phyloP scores from a whole-genome alignment of 2,888 invertebrate species.

The Ptilodon capucinus region DNA sequence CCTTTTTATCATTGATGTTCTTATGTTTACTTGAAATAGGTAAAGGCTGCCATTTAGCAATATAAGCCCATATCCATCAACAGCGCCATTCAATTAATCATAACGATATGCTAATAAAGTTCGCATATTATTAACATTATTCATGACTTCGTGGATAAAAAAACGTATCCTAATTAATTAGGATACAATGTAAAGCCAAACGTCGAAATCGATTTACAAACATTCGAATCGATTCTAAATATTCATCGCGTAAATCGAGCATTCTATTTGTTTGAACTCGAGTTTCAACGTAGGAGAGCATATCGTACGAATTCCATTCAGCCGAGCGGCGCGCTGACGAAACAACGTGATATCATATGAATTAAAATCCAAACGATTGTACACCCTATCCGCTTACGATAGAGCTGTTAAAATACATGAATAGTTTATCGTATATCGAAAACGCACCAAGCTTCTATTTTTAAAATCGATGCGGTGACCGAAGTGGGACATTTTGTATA shows the following conservation, averaged over 20 bases:
- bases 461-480: constrained; percentile 80
- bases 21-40: neutral
- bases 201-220: constrained; percentile 37
- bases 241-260: constrained; percentile 63
- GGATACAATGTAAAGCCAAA: constrained; percentile 34
- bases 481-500: constrained; percentile 72
- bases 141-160: constrained; percentile 23
- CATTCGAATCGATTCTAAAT: constrained; percentile 49
- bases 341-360: constrained; percentile 43
- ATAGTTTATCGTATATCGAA: constrained; percentile 67
- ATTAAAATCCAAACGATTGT: constrained; percentile 36
- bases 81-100: constrained; percentile 14
- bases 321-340: constrained; percentile 37
- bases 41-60: constrained; percentile 1
- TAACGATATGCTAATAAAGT: constrained; percentile 14
- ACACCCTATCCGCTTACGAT: constrained; percentile 37
- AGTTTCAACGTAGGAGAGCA: constrained; percentile 69
- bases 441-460: constrained; percentile 78
- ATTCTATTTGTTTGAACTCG: constrained; percentile 71
- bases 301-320: constrained; percentile 72
- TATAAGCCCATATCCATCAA: constrained; percentile 2
- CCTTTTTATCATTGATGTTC: too few species aligned
- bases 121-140: constrained; percentile 20
- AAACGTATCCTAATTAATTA: constrained; percentile 36
- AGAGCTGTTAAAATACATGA: constrained; percentile 33